Conservation (phyloP, 2,797 vertebrate species). For the Catamblyrhynchus diadema region DNA sequence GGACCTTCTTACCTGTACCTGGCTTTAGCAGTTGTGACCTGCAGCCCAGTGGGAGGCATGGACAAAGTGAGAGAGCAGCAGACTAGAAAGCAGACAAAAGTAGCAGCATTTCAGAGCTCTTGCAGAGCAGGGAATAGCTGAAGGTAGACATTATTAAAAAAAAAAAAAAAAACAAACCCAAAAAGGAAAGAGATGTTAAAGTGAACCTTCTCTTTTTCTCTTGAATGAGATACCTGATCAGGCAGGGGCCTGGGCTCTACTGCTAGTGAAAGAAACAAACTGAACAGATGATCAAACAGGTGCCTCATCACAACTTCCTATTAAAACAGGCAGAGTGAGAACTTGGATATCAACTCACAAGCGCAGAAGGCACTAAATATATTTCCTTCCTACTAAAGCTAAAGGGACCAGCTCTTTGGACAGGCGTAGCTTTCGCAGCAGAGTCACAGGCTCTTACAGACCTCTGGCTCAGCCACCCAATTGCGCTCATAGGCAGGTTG, state of each 20-base stretch:
- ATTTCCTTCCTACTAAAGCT: neutral
- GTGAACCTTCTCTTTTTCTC: neutral
- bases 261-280: neutral
- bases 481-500: rapidly evolving
- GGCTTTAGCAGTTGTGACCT: neutral
- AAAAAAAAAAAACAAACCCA: neutral
- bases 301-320: neutral
- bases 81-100: neutral
- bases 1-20: neutral
- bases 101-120: neutral
- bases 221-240: neutral
- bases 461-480: rapidly evolving
- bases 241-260: neutral
- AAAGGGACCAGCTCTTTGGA: neutral
- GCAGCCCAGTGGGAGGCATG: neutral
- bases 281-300: neutral
- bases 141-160: neutral
- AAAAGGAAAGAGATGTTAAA: rapidly evolving
- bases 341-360: neutral
- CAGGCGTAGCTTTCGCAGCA: neutral
- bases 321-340: neutral
- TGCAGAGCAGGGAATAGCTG: neutral
- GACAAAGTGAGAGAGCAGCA: neutral
- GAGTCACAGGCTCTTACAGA: rapidly evolving
- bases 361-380: rapidly evolving